Evolutionary conservation across 2,113 vertebrate species (phyloP), one percentile per base, ranked within the genome.

Genomic region (Chinchilla lanigera): DNA sequence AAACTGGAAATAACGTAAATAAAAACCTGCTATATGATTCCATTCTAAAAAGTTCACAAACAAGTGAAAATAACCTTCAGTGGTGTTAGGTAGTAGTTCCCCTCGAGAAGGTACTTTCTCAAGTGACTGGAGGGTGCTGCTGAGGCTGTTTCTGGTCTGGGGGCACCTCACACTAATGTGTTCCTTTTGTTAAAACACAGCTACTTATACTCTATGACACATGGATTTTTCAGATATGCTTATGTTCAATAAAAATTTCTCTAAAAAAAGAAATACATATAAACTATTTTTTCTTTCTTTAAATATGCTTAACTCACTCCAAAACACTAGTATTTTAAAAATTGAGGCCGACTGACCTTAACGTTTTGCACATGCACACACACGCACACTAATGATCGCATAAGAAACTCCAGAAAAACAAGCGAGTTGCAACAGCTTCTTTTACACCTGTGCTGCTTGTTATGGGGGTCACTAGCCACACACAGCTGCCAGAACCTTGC

Each of bases 391-490:
- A 86, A 78, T 56, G 67, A 85, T 85, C n/a, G 87, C 1, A 12
- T 90, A 84, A 81, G n/a, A 96, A 97, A 75, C 8, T 86, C 28
- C 41, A 86, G 30, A 81, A 87, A 95, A 95, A 61, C 50, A 82
- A 86, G 5, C 28, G 86, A 87, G 28, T 63, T 78, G 50, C 50
- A 89, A 69, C 71, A 41, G 2, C 30, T 87, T 92, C 52, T 78
- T 87, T n/a, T 44, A 41, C 26, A 77, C 26, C 13, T 73, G 44
- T 38, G 63, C 13, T 93, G 47, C 20, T 30, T 52, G 73, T n/a
- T 86, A 84, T 54, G 47, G 22, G 44, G 85, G 69, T 14, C 33
- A 75, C 16, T 61, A 88, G 54, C 13, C 54, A 89, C 20, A 54
- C 0, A 4, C n/a, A 41, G 33, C 26, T 90, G 86, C 33, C 63